Conservation (phyloP, 2,888 invertebrate species). For the Brenthis daphne region DNA sequence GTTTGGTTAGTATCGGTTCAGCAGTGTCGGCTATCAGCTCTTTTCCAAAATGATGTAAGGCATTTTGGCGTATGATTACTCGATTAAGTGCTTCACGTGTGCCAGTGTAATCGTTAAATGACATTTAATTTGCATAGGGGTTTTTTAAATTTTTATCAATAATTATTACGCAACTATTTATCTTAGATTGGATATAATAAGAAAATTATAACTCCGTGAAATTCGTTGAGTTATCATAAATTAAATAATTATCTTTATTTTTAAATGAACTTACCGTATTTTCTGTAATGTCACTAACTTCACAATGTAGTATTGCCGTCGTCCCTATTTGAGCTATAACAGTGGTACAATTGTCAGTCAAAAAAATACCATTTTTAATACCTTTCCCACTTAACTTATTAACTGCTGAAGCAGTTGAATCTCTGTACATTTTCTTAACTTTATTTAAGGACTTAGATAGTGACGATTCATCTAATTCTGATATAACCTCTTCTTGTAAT, state of each 20-base stretch:
- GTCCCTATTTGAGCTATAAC: conserved; percentile 85
- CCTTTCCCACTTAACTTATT: conserved; percentile 73
- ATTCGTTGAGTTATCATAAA: too few species aligned
- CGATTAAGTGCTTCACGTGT: too few species aligned
- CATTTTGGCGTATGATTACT: too few species aligned
- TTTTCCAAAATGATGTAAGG: too few species aligned
- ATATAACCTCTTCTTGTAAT: conserved; percentile 58
- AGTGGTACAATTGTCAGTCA: conserved; percentile 84
- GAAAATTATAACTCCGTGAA: neutral
- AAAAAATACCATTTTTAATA: conserved; percentile 75
- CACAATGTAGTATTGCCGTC: conserved; percentile 84
- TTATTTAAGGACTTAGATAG: conserved; percentile 66
- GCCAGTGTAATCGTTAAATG: too few species aligned
- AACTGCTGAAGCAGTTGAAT: conserved; percentile 63
- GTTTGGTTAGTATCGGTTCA: too few species aligned
- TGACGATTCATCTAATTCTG: conserved; percentile 62
- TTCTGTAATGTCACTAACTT: conserved; percentile 84
- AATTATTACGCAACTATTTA: too few species aligned
- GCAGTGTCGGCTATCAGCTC: too few species aligned
- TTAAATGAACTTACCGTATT: conserved; percentile 78
- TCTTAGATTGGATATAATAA: too few species aligned
- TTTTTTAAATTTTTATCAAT: too few species aligned
- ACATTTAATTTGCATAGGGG: too few species aligned
- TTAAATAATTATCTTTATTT: neutral
- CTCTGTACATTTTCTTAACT: conserved; percentile 79